Evolutionary conservation across 2,797 vertebrate genomes (phyloP), one percentile per base, ranked within the genome.

Genomic region (Setipinna tenuifilis): DNA sequence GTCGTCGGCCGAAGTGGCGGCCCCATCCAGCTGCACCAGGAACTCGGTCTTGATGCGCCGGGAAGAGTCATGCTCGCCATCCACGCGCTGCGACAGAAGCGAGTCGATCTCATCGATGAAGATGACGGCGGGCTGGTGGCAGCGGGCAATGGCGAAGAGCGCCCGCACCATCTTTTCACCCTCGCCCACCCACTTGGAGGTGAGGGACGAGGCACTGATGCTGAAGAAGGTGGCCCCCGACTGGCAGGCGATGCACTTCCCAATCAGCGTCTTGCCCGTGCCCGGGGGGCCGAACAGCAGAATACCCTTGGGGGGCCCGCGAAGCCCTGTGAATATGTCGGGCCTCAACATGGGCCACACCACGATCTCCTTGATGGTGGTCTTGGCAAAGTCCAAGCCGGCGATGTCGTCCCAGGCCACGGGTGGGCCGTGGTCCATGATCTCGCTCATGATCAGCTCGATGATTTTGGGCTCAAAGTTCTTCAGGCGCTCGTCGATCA

Each of bases 71-170:
- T 99, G 98, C 90, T 99, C 98, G 3, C 98, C 96, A 12, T 99
- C 98, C 0, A 95, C 98, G 4, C 98, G 95, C 90, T 99, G 98
- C 35, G 98, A 99, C 90, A 99, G 88, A 0, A 99, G 91, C 0
- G 98, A 99, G 90, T 99, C 98, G 0, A 99, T 98, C 91, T 99
- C 98, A 35, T 99, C 98, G 0, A 99, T 99, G 90, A 99, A 99
- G 86, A 99, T 99, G 71, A 99, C 98, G 0, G 98, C 97, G 0
- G 98, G 98, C 86, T 99, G 98, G 89, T 99, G 98, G 90, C 97
- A 98, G 75, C 96, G 96, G 0, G 98, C 98, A 0, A 99, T 98
- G 10, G 97, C 92, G 4, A 99, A 99, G 88, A 99, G 92, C 0
- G 97, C 98, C 1, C 98, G 96, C 11, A 99, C 98, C 98, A 99